These are phyloP conservation scores for Calyptomena viridis DNA, from an alignment of 2,113 vertebrate genomes.

Conservation along the genomic window DNA sequence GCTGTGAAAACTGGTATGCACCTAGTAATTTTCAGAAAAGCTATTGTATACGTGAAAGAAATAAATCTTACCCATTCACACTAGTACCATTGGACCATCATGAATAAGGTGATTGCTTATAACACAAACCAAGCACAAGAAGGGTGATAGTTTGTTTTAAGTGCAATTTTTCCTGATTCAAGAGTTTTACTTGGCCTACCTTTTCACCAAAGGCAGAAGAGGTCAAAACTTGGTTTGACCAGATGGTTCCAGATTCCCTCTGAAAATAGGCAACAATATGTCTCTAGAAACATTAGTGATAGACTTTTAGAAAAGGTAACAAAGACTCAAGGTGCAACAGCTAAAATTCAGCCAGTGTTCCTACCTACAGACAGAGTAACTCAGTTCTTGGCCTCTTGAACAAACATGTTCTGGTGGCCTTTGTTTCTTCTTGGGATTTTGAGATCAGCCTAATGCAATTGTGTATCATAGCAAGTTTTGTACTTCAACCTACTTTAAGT, in stretches of 20 bases:
- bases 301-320: background rate
- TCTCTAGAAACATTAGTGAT: background rate
- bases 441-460: background rate
- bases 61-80: background rate
- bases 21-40: background rate
- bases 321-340: background rate
- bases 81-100: background rate
- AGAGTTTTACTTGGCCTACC: background rate
- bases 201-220: background rate
- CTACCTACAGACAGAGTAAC: background rate
- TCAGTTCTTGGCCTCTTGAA: background rate
- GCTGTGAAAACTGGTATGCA: background rate
- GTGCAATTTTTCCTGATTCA: background rate
- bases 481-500: background rate
- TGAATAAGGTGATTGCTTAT: background rate
- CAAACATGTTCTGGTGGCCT: background rate
- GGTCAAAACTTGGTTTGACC: background rate
- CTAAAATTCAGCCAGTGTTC: background rate
- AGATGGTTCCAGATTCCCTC: background rate
- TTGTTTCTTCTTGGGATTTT: background rate
- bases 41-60: background rate
- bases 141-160: background rate
- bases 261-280: background rate
- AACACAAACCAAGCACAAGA: background rate
- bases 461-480: background rate